Percentiles rank a stretch among this genome's conserved stretches.
Evolutionary conservation across 2,888 invertebrate genomes (phyloP).

Genomic region (Nephrocerus scutellatus): DNA sequence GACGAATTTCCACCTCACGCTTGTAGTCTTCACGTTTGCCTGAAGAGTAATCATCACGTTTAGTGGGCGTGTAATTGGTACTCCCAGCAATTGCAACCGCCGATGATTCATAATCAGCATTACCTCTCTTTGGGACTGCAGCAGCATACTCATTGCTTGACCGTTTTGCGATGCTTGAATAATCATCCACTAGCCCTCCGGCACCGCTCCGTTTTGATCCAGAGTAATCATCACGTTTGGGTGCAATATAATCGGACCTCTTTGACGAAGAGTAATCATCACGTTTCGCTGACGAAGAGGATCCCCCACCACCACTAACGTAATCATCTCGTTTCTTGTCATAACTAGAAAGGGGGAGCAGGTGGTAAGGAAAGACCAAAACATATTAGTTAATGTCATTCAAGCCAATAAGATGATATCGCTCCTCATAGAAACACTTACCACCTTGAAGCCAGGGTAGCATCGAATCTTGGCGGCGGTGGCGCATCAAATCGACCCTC

Average conservation of each 20-base stretch:
- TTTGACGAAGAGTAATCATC: too few species aligned
- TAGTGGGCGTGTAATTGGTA: conserved; percentile 31
- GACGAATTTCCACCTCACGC: conserved; percentile 45
- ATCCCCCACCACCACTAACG: conserved; percentile 20
- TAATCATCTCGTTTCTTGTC: conserved; percentile 46
- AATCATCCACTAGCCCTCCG: conserved; percentile 34
- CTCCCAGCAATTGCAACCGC: conserved; percentile 27
- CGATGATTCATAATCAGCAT: conserved; percentile 34
- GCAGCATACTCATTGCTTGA: conserved; percentile 27
- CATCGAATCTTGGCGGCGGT: conserved; percentile 47
- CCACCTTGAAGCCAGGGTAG: conserved; percentile 43
- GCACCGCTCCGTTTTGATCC: conserved; percentile 29
- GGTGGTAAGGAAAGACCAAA: neutral
- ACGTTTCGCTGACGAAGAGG: conserved; percentile 36
- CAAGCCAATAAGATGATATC: neutral
- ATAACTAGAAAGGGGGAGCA: conserved; percentile 22
- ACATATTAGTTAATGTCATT: too few species aligned
- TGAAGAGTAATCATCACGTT: conserved; percentile 34
- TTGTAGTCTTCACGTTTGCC: conserved; percentile 35
- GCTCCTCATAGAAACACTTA: conserved; percentile 14
- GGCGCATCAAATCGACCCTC: conserved; percentile 44
- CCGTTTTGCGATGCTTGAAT: conserved; percentile 33
- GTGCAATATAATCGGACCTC: too few species aligned
- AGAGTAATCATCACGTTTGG: conserved; percentile 33
- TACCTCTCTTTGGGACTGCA: conserved; percentile 27